phyloP scores from a whole-genome alignment of 1,140 invertebrate species.

The Lasioglossum baleicum region DNA sequence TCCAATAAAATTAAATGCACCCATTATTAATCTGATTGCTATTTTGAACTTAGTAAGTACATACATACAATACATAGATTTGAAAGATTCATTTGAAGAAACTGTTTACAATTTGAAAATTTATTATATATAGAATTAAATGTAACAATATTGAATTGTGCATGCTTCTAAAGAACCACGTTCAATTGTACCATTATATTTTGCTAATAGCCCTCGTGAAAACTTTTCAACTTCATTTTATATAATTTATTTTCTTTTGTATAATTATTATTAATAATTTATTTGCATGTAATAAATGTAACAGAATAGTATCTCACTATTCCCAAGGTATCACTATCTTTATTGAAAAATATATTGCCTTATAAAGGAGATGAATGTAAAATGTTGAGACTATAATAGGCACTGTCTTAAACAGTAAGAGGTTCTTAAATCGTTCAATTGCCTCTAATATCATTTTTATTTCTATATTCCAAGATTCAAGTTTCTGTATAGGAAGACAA shows the following conservation, averaged over 20 bases:
- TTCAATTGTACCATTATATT: not conserved
- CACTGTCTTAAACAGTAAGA: constrained; percentile 73
- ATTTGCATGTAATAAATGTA: not conserved
- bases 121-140: not conserved
- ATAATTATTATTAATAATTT: not conserved
- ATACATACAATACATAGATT: not conserved
- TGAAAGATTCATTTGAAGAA: not conserved
- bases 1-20: constrained; percentile 3
- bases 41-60: not conserved
- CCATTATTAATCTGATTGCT: not conserved
- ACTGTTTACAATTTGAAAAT: not conserved
- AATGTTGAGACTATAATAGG: constrained; percentile 70
- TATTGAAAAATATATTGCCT: constrained; percentile 60
- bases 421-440: constrained; percentile 57
- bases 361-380: constrained; percentile 46
- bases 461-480: constrained; percentile 57
- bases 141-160: not conserved
- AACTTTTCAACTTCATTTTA: not conserved
- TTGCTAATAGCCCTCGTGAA: not conserved
- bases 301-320: not conserved
- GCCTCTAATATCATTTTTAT: constrained; percentile 68
- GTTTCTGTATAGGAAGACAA: constrained; percentile 58
- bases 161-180: not conserved
- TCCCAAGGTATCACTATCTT: not conserved
- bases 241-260: not conserved